Evolutionary conservation across 2,888 invertebrate species (phyloP).

Genomic region (Tachystola acroxantha): DNA sequence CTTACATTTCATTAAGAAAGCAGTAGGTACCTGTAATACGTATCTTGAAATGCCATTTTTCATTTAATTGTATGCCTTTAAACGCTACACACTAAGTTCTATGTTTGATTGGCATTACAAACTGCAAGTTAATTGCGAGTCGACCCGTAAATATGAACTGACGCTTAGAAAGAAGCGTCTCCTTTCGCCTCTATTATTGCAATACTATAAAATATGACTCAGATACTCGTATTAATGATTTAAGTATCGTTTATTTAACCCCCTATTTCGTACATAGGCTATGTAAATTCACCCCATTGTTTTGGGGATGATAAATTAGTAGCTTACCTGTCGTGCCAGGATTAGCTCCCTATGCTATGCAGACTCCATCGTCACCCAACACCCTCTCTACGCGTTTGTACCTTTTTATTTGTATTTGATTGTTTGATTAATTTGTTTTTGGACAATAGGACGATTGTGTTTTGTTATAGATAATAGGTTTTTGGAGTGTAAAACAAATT

Average conservation of each 20-base stretch:
- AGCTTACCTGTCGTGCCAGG: constrained; percentile 70
- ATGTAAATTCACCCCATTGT: constrained; percentile 57
- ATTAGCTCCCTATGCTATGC: constrained; percentile 56
- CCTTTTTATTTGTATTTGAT: constrained; percentile 64
- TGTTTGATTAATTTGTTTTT: constrained; percentile 61
- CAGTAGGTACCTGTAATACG: too few relatives aligned
- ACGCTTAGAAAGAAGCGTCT: too few relatives aligned
- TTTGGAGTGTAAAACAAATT: too few relatives aligned
- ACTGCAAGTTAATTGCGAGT: too few relatives aligned
- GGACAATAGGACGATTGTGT: constrained; percentile 9
- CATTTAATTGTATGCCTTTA: too few relatives aligned
- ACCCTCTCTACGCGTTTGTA: constrained; percentile 35
- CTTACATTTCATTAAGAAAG: too few relatives aligned
- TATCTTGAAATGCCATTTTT: too few relatives aligned
- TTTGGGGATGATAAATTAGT: constrained; percentile 72
- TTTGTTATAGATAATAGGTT: not conserved
- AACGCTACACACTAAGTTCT: too few relatives aligned
- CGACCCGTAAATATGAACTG: too few relatives aligned
- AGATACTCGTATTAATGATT: constrained; percentile 34
- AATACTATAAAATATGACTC: constrained; percentile 2
- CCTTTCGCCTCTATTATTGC: not conserved
- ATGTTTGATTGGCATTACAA: too few relatives aligned
- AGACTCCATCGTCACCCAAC: constrained; percentile 51
- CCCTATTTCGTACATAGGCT: constrained; percentile 43
- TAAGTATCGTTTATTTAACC: constrained; percentile 45